Percentiles rank a stretch among this genome's conserved stretches.
Conservation (phyloP, 2,113 vertebrate genomes). For the Xenopus laevis region DNA sequence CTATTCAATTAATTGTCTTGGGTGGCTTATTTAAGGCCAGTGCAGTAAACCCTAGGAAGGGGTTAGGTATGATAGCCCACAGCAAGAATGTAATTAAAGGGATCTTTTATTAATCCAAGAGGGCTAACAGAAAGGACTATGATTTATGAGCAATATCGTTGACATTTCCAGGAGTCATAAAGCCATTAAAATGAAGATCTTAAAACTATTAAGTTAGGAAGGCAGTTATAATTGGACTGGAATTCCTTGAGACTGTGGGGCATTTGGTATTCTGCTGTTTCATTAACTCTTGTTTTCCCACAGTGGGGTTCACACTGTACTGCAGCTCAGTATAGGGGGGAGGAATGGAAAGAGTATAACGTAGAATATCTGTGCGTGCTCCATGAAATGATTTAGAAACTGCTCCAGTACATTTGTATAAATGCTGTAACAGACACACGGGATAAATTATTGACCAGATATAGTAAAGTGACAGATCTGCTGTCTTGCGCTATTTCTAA, state of each 20-base stretch:
- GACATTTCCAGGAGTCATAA: constrained; percentile 58
- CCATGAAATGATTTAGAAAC: no score
- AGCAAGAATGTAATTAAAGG: constrained; percentile 59
- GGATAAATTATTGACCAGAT: no score
- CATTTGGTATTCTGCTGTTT: constrained; percentile 13
- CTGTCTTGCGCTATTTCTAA: no score
- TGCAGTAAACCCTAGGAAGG: constrained; percentile 41
- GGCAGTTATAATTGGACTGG: constrained; percentile 52
- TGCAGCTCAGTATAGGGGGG: not conserved
- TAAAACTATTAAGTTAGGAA: constrained; percentile 56
- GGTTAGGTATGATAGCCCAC: constrained; percentile 52
- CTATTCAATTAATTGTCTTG: constrained; percentile 22
- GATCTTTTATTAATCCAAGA: constrained; percentile 58
- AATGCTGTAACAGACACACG: no score
- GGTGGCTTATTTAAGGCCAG: constrained; percentile 25
- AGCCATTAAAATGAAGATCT: constrained; percentile 57
- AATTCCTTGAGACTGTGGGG: constrained; percentile 41
- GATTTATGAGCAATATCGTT: constrained; percentile 64
- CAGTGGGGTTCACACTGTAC: not conserved
- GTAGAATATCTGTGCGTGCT: no score
- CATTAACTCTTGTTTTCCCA: constrained; percentile 19
- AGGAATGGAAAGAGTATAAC: no score
- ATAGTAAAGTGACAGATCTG: no score
- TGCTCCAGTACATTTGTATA: no score
- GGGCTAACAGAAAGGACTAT: constrained; percentile 59